Evolutionary conservation across 2,888 invertebrate species (phyloP).

Genomic region (Allophyes oxyacanthae): DNA sequence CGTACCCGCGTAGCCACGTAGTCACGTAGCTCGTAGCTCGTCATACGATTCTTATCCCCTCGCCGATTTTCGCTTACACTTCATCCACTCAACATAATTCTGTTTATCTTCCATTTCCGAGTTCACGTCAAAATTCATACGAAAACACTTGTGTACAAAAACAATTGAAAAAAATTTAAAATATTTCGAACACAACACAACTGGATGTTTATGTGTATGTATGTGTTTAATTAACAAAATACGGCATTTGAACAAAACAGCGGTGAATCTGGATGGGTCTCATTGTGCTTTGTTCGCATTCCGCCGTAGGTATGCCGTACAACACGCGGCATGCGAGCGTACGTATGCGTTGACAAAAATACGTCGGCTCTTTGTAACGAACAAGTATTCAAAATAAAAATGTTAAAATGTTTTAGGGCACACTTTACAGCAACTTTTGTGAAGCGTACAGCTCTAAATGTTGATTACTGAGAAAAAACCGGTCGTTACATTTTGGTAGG

Average conservation of each 20-base stretch:
- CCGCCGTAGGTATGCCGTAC: constrained; percentile 30
- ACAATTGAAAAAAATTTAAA: constrained; percentile 24
- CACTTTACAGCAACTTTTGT: constrained; percentile 39
- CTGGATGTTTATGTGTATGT: constrained; percentile 1
- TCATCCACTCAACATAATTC: constrained; percentile 10
- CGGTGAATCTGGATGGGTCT: constrained; percentile 21
- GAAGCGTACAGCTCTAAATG: constrained; percentile 20
- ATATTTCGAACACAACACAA: constrained; percentile 19
- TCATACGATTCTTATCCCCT: neutral
- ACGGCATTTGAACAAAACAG: constrained; percentile 41
- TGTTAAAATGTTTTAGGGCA: constrained; percentile 41
- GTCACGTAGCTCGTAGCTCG: constrained; percentile 23
- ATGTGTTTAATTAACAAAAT: constrained; percentile 47
- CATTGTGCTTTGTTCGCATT: constrained; percentile 33
- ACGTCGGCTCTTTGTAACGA: constrained; percentile 41
- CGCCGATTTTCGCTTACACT: constrained; percentile 17
- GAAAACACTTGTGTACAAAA: constrained; percentile 16
- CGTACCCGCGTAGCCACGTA: constrained; percentile 15
- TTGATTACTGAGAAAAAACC: constrained; percentile 32
- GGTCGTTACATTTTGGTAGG: constrained; percentile 5
- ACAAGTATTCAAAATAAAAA: constrained; percentile 55
- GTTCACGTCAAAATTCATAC: constrained; percentile 5
- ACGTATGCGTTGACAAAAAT: constrained; percentile 46
- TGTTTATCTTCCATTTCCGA: constrained; percentile 2
- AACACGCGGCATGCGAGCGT: constrained; percentile 18